Evolutionary conservation across 2,797 vertebrate genomes (phyloP).

Genomic region (Poeciliopsis gracilis): DNA sequence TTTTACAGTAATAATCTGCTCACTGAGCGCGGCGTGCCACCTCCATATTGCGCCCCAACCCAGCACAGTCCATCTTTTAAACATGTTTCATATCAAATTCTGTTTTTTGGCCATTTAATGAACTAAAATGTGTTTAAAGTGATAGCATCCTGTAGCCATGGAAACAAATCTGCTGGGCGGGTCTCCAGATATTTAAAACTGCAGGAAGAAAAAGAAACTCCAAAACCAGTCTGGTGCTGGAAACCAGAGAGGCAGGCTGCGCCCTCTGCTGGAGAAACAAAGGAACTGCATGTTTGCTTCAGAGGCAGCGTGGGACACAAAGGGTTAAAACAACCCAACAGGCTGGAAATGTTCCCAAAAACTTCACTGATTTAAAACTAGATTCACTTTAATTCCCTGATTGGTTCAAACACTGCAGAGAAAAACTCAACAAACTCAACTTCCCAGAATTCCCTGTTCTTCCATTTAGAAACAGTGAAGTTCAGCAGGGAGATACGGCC

Average conservation of each 20-base stretch:
- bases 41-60: background rate
- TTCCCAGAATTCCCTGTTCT: background rate
- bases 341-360: too few relatives aligned
- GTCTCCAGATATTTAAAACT: background rate
- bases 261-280: slow-evolving; percentile 54
- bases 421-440: background rate
- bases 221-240: background rate
- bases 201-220: background rate
- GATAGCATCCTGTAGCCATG: background rate
- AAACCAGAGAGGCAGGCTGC: background rate
- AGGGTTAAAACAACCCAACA: too few relatives aligned
- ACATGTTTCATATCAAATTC: background rate
- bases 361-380: too few relatives aligned
- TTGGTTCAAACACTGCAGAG: too few relatives aligned
- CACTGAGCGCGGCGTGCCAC: background rate
- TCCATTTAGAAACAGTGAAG: background rate
- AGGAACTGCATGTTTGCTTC: slow-evolving; percentile 25
- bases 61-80: background rate
- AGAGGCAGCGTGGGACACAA: too few relatives aligned
- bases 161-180: background rate
- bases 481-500: background rate
- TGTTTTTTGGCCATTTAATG: background rate
- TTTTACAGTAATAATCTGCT: background rate
- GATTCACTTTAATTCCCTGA: too few relatives aligned
- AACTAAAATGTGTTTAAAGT: background rate